Evolutionary conservation across 2,113 vertebrate genomes (phyloP).

Genomic region (Platycercus adscitus): DNA sequence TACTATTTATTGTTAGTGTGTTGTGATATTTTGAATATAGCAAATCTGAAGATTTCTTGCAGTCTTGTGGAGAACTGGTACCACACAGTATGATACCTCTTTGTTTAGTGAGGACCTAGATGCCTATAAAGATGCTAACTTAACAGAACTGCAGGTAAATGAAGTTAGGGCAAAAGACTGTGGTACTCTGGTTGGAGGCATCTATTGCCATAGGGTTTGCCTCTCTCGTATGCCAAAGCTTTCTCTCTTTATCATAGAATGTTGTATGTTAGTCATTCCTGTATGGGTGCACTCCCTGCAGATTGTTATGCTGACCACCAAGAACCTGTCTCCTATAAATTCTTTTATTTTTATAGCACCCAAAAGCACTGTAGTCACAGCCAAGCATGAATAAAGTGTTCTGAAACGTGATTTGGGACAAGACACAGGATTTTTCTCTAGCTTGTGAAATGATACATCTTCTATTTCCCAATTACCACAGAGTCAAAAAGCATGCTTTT

Average conservation of each 20-base stretch:
- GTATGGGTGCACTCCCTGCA: neutral
- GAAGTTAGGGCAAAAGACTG: neutral
- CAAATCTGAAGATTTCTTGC: neutral
- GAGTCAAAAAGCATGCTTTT: neutral
- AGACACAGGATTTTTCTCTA: neutral
- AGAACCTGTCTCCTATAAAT: neutral
- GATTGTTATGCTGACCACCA: neutral
- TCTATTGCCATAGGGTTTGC: neutral
- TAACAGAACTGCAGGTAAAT: neutral
- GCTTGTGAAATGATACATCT: neutral
- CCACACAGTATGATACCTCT: rapidly evolving
- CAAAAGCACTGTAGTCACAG: neutral
- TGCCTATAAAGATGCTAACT: neutral
- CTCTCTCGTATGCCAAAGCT: neutral
- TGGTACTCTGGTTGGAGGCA: neutral
- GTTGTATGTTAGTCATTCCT: neutral
- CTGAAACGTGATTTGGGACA: neutral
- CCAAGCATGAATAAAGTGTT: neutral
- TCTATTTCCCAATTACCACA: neutral
- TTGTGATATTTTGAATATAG: neutral
- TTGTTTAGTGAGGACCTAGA: neutral
- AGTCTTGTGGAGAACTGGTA: neutral
- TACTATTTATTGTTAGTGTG: neutral
- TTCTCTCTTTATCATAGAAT: neutral
- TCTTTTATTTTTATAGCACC: neutral